Conservation (phyloP, 1,140 invertebrate species). For the Hestina assimilis region DNA sequence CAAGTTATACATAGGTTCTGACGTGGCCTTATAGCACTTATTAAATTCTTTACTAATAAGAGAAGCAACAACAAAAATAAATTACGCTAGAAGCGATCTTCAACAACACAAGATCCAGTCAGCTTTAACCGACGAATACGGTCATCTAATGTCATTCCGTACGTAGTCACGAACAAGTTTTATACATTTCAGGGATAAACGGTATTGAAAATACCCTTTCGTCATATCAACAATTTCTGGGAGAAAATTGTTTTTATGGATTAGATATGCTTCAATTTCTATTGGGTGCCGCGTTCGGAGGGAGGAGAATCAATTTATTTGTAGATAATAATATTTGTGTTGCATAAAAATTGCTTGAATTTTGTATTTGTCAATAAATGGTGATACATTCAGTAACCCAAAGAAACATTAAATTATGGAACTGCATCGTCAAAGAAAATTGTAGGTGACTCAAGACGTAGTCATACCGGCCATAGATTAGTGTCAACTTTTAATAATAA, state of each 20-base stretch:
- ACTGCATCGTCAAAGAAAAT: no score
- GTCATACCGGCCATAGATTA: no score
- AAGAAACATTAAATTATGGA: no score
- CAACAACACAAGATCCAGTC: constrained; percentile 32
- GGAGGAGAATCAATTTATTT: constrained; percentile 54
- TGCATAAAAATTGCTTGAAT: neutral
- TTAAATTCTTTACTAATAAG: neutral
- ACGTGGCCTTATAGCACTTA: neutral
- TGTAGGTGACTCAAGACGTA: no score
- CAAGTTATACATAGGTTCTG: neutral
- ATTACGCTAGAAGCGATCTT: constrained; percentile 21
- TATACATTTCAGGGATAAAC: constrained; percentile 50
- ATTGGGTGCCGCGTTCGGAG: constrained; percentile 46
- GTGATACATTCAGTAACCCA: no score
- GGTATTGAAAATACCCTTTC: constrained; percentile 52
- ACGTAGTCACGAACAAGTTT: constrained; percentile 57
- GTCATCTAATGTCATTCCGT: constrained; percentile 48
- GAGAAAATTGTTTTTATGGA: constrained; percentile 72
- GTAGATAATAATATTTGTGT: neutral
- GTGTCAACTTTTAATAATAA: no score
- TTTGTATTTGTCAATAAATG: no score
- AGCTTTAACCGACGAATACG: constrained; percentile 30
- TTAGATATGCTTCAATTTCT: constrained; percentile 69
- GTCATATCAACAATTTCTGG: constrained; percentile 56
- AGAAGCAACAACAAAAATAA: neutral